phyloP scores from a whole-genome alignment of 1,140 invertebrate species.

The Trachelipus rathkii region DNA sequence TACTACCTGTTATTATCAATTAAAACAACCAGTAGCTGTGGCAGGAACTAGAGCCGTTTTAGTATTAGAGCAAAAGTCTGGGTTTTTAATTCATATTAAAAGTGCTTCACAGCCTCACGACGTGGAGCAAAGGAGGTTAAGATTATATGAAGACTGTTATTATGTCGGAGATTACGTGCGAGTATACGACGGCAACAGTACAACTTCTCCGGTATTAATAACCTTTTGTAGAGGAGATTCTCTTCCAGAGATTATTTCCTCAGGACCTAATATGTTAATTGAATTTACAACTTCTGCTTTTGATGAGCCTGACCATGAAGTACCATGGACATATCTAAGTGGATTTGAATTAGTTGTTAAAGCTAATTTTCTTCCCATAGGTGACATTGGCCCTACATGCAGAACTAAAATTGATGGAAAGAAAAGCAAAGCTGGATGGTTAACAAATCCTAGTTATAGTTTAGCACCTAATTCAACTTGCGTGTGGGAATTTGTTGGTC shows the following conservation, averaged over 20 bases:
- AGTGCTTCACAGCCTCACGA: slow-evolving; percentile 35
- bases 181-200: slow-evolving; percentile 84
- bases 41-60: slow-evolving; percentile 37
- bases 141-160: slow-evolving; percentile 74
- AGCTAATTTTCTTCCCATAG: slow-evolving; percentile 58
- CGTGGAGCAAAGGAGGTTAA: slow-evolving; percentile 49
- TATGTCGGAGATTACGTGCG: slow-evolving; percentile 82
- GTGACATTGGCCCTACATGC: slow-evolving; percentile 65
- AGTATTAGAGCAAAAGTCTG: slow-evolving; percentile 32
- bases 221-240: slow-evolving; percentile 83
- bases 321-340: slow-evolving; percentile 52
- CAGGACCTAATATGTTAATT: slow-evolving; percentile 76
- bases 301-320: slow-evolving; percentile 63
- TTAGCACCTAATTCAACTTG: slow-evolving; percentile 44
- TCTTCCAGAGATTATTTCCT: slow-evolving; percentile 77
- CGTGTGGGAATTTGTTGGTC: slow-evolving; percentile 40
- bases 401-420: slow-evolving; percentile 46
- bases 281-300: slow-evolving; percentile 84
- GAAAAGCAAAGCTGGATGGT: slow-evolving; percentile 58
- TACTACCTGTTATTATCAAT: slow-evolving; percentile 73
- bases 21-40: slow-evolving; percentile 65
- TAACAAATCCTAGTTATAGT: slow-evolving; percentile 57
- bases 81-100: slow-evolving; percentile 42
- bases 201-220: slow-evolving; percentile 76
- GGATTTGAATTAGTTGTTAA: slow-evolving; percentile 82